Conservation (phyloP, 2,797 vertebrate species). For the Poliocrania exsul region DNA sequence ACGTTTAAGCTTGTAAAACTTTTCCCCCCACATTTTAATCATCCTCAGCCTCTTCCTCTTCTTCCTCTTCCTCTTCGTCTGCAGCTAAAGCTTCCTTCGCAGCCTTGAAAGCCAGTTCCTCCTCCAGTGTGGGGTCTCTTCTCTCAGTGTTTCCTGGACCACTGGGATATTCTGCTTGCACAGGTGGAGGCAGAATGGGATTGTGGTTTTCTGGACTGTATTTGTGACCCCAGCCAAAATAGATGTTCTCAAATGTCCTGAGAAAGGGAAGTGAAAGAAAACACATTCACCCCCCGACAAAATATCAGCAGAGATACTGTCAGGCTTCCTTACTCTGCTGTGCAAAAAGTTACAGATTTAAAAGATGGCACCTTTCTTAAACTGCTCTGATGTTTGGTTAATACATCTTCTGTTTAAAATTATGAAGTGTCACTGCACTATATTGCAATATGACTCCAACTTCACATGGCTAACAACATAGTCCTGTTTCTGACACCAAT, state of each 20-base stretch:
- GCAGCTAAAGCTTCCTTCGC: conserved; percentile 75
- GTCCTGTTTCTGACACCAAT: not conserved
- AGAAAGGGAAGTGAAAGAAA: not conserved
- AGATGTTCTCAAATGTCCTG: conserved; percentile 94
- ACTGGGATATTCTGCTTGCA: conserved; percentile 81
- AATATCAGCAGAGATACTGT: not conserved
- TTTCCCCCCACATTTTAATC: not conserved
- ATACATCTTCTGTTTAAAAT: not conserved
- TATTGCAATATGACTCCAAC: not conserved
- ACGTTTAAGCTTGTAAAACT: not conserved
- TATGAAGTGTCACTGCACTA: not conserved
- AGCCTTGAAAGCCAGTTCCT: conserved; percentile 83
- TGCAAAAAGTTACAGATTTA: not conserved
- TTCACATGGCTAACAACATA: not conserved
- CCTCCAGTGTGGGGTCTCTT: conserved; percentile 84
- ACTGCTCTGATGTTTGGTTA: not conserved
- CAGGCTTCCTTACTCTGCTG: not conserved
- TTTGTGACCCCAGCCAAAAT: conserved; percentile 94
- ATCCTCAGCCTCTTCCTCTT: conserved; percentile 80
- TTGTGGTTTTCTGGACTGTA: conserved; percentile 80
- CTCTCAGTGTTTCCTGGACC: conserved; percentile 85
- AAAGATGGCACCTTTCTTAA: not conserved
- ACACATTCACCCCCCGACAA: not conserved
- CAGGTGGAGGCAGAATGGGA: conserved; percentile 73
- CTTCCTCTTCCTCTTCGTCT: conserved; percentile 77